Conservation (phyloP, 2,113 vertebrate genomes). For the Chaetura pelagica region DNA sequence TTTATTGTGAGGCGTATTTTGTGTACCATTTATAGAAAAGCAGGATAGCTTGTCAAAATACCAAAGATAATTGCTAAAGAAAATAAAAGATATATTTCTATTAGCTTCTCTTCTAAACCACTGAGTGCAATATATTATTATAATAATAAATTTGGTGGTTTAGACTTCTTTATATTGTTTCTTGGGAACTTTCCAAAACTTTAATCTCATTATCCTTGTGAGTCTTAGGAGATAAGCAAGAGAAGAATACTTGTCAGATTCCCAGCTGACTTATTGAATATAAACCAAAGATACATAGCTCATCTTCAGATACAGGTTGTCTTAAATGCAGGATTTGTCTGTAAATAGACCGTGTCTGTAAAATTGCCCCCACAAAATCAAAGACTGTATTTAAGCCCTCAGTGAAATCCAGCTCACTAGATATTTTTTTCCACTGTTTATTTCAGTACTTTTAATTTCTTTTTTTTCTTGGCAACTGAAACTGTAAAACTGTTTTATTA, state of each 20-base stretch:
- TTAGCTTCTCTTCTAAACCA: slow-evolving; percentile 33
- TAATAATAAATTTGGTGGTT: not conserved
- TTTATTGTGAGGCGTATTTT: not conserved
- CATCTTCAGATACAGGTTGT: not conserved
- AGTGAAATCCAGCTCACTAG: not conserved
- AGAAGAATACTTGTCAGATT: slow-evolving; percentile 28
- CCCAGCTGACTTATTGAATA: slow-evolving; percentile 9
- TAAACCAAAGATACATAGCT: not conserved
- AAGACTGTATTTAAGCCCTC: not conserved
- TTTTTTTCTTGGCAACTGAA: not conserved
- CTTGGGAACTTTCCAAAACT: slow-evolving; percentile 46
- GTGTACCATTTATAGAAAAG: not conserved
- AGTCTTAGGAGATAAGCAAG: slow-evolving; percentile 15
- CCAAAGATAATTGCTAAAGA: slow-evolving; percentile 21
- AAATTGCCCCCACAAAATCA: not conserved
- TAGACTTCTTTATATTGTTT: slow-evolving; percentile 17
- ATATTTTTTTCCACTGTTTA: not conserved
- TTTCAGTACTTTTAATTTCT: not conserved
- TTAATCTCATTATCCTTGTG: slow-evolving; percentile 34
- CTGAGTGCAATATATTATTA: not conserved
- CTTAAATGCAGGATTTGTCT: slow-evolving; percentile 1
- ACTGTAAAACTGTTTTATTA: not conserved
- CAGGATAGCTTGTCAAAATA: not conserved
- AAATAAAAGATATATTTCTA: slow-evolving; percentile 10
- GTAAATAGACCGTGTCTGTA: not conserved